Evolutionary conservation across 2,888 invertebrate species (phyloP), one percentile per base, ranked within the genome.

Genomic region (Amblyjoppa fuscipennis): DNA sequence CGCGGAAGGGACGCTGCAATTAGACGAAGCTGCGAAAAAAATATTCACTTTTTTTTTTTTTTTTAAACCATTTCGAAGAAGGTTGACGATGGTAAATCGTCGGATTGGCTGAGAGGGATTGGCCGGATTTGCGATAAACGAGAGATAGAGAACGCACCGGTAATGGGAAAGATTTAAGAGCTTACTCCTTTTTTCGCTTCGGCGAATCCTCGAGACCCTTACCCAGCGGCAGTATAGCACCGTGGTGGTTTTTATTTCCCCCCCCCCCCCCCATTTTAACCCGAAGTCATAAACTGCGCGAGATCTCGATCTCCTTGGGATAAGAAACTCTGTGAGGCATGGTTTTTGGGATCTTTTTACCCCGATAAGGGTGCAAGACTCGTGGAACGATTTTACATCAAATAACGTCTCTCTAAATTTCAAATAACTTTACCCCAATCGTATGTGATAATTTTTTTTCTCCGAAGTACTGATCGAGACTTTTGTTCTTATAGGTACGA

Each of bases 1-100:
- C 77, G 74, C 41, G 74, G 71, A 34, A 66, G 68, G 74, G 51
- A 64, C 28, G 66, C 74, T 77, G 88, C 87, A 89, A 90, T 90
- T 88, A 89, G 88, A 64, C n/a, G 82, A 89, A 89, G 87, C 83
- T 71, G 76, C 70, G 79, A 85, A 79, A 87, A 79, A 85, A 34
- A 81, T 83, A 77, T 80, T 38, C 56, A 78, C 70, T 16, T 20
- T 20, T 20, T 20, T 20, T 20, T 16, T 84, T 49, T 49, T 45
- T 16, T 49, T 74, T 64, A 85, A 82, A 79, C 71, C 45, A 68
- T 69, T 76, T 78, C 71, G 25, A 45, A 56, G 78, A 31, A 71
- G 38, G 38, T 41, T 31, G 51, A 9, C 56, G 73, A 56, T 41
- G 75, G 45, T 45, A 25, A 45, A 49, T 71, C 56, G 76, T 66